phyloP scores from a whole-genome alignment of 1,140 invertebrate genomes.

The Drosophila persimilis region DNA sequence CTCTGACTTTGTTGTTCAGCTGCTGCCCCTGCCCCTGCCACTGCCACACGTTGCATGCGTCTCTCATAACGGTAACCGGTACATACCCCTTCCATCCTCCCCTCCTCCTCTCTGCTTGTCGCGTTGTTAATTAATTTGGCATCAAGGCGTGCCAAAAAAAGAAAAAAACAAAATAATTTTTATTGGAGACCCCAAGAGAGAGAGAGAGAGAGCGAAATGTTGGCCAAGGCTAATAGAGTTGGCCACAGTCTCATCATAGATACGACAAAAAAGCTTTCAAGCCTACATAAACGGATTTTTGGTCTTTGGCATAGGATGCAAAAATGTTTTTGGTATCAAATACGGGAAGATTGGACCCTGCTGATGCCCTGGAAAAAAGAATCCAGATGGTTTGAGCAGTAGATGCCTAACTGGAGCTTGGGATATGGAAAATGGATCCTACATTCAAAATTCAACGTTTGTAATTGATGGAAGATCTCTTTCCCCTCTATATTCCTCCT shows the following conservation, averaged over 20 bases:
- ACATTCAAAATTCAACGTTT: no score
- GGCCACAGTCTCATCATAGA: conserved; percentile 1
- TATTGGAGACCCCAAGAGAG: conserved; percentile 26
- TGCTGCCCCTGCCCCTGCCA: conserved; percentile 1
- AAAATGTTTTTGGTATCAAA: no score
- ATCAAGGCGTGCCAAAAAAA: conserved; percentile 44
- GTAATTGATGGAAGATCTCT: no score
- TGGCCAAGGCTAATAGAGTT: conserved; percentile 11
- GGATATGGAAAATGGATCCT: no score
- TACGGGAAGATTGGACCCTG: no score
- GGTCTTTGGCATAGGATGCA: not conserved
- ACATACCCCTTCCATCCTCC: conserved; percentile 2
- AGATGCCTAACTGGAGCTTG: no score
- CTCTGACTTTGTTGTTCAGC: conserved; percentile 15
- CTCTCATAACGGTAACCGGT: conserved; percentile 42
- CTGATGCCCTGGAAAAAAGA: no score
- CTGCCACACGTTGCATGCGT: conserved; percentile 42
- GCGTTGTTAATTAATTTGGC: conserved; percentile 68
- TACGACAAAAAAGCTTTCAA: not conserved
- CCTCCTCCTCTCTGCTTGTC: conserved; percentile 6
- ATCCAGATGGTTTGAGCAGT: no score
- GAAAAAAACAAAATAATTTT: conserved; percentile 37
- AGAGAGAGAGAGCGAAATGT: not conserved
- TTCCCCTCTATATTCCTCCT: no score
- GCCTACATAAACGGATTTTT: conserved; percentile 1